phyloP scores from a whole-genome alignment of 2,113 vertebrate species.

The Pseudorhombus dupliciocellatus region DNA sequence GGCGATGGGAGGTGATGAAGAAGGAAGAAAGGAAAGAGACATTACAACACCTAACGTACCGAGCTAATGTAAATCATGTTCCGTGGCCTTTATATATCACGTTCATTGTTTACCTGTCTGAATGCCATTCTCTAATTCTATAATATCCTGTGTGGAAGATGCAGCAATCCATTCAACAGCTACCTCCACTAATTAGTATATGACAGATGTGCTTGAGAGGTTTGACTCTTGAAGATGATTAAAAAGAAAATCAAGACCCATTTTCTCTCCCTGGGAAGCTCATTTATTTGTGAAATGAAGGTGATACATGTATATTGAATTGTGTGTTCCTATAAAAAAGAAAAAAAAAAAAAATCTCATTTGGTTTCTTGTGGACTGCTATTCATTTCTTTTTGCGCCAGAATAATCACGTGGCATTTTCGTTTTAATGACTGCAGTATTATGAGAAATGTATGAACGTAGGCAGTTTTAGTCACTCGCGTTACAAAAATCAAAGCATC shows the following conservation, averaged over 20 bases:
- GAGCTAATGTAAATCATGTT: not conserved
- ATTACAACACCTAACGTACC: not conserved
- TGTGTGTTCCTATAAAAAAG: slow-evolving; percentile 16
- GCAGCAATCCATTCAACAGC: slow-evolving; percentile 20
- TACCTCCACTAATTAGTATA: slow-evolving; percentile 42
- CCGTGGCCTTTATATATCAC: not conserved
- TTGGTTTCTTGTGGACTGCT: slow-evolving; percentile 15
- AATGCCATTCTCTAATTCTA: slow-evolving; percentile 9
- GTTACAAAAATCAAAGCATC: slow-evolving; percentile 9
- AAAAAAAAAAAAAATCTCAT: slow-evolving; percentile 32
- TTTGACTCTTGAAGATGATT: slow-evolving; percentile 42
- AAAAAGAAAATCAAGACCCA: slow-evolving; percentile 35
- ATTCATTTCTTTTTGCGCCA: slow-evolving; percentile 1
- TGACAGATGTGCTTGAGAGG: slow-evolving; percentile 45
- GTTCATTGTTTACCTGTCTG: slow-evolving; percentile 14
- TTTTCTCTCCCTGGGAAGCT: slow-evolving; percentile 15
- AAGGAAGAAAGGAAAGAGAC: not conserved
- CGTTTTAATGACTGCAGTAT: not conserved
- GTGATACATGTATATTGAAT: slow-evolving; percentile 10
- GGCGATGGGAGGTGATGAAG: no score
- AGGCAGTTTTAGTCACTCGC: not conserved
- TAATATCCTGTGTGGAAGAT: slow-evolving; percentile 9
- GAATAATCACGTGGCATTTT: not conserved
- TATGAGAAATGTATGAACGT: slow-evolving; percentile 1
- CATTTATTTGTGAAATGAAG: slow-evolving; percentile 39